Evolutionary conservation across 2,797 vertebrate species (phyloP).

Genomic region (Pyrocephalus nanus): DNA sequence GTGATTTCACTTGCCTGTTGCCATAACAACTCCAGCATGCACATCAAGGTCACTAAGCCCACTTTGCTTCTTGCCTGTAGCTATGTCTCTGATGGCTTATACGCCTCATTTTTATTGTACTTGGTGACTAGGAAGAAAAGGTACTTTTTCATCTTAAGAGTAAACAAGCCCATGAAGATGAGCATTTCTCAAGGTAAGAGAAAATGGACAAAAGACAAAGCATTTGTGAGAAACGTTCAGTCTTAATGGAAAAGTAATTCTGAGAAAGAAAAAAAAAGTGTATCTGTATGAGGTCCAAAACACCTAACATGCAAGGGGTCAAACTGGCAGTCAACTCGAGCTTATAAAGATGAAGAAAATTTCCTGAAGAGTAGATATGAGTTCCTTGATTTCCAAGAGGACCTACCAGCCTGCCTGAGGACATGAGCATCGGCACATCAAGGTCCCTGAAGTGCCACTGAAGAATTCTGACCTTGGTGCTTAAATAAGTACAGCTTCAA

Average conservation of each 20-base stretch:
- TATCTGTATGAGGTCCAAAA: not conserved
- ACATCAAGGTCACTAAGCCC: slow-evolving; percentile 84
- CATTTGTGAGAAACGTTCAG: not conserved
- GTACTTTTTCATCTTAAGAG: slow-evolving; percentile 36
- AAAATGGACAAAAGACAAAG: not conserved
- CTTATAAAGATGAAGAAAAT: not conserved
- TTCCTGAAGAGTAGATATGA: not conserved
- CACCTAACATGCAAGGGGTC: not conserved
- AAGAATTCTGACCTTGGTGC: not conserved
- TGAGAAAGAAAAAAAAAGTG: not conserved
- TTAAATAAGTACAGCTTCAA: not conserved
- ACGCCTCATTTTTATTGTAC: slow-evolving; percentile 66
- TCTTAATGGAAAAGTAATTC: not conserved
- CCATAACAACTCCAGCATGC: slow-evolving; percentile 84
- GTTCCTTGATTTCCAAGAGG: not conserved
- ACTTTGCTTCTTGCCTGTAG: slow-evolving; percentile 69
- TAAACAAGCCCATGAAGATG: slow-evolving; percentile 48
- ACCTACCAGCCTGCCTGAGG: not conserved
- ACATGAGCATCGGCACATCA: fast-evolving
- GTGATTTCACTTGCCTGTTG: slow-evolving; percentile 79
- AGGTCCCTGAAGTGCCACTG: not conserved
- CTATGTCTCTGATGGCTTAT: slow-evolving; percentile 63
- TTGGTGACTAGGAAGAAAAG: slow-evolving; percentile 64
- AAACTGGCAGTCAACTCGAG: not conserved
- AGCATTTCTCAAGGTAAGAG: slow-evolving; percentile 10